Evolutionary conservation across 2,797 vertebrate species (phyloP), one percentile per base, ranked within the genome.

Genomic region (Neomorphus geoffroyi): DNA sequence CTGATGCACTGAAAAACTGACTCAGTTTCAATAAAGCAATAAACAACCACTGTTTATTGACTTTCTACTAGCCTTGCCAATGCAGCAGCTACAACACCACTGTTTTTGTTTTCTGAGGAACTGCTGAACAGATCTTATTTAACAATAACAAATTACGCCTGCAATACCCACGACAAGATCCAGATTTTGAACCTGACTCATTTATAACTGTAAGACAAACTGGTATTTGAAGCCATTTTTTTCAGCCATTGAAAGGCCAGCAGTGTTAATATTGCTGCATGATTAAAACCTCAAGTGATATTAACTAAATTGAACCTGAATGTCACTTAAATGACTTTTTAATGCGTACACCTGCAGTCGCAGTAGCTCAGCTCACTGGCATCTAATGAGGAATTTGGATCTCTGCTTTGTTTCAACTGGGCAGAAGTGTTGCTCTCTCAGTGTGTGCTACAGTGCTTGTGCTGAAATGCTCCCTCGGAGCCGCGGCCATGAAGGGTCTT

Each of bases 11-110:
- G 56, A 88, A 94, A 92, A 39, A 78, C 71, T 78, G 86, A 96
- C 57, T 95, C 78, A 60, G 58, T 87, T 96, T 91, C 87, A 89
- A 78, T 37, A 95, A 91, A 80, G 37, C 50, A 80, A 69, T 69
- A 88, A 94, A 88, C 15, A 86, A 71, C 69, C 95, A 93, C 54
- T 90, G 65, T 65, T 90, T 90, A 94, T 27, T 80, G 94, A 87
- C 79, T 88, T 95, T 45, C 75, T 37, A 61, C 79, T 53, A 82
- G 53, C 32, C 85, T 51, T 86, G 74, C 67, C 90, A 95, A 80
- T 67, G 77, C 14, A 88, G 69, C 58, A 50, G 45, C 67, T 85
- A 77, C 30, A 80, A 60, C 71, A 54, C 2, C 12, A 18, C 19
- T 82, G 37, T 33, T 93, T 57, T 80, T 74, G 80, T 58, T 53